phyloP scores from a whole-genome alignment of 2,113 vertebrate species.

The Dromas ardeola region DNA sequence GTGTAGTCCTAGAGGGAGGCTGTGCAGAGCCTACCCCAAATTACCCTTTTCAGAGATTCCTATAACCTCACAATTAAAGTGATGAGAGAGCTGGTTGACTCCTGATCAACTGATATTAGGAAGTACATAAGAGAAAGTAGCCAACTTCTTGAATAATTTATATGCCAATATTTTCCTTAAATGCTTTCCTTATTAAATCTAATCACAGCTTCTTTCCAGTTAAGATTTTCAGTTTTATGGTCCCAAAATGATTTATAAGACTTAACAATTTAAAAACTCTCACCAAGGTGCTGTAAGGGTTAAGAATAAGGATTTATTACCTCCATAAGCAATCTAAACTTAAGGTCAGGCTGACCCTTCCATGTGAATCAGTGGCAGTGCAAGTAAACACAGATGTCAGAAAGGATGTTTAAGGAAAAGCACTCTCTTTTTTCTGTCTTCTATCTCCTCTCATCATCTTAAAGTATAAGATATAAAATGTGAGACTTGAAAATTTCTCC shows the following conservation, averaged over 20 bases:
- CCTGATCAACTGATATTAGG: neutral
- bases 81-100: neutral
- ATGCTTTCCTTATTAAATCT: neutral
- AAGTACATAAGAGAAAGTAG: neutral
- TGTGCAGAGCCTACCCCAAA: neutral
- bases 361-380: neutral
- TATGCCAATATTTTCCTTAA: neutral
- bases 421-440: neutral
- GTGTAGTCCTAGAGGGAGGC: neutral
- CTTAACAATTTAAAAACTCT: neutral
- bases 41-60: neutral
- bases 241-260: neutral
- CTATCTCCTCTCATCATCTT: neutral
- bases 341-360: neutral
- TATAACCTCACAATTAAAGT: neutral
- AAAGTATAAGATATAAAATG: neutral
- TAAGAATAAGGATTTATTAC: neutral
- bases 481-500: neutral
- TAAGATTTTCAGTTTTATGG: neutral
- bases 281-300: neutral
- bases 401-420: neutral
- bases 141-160: neutral
- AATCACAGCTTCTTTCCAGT: neutral
- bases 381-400: neutral
- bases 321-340: neutral